A percentile compares a stretch with the other conserved stretches of the same genome.
phyloP scores from a whole-genome alignment of 2,113 vertebrate species.

The Dasyurus viverrinus region DNA sequence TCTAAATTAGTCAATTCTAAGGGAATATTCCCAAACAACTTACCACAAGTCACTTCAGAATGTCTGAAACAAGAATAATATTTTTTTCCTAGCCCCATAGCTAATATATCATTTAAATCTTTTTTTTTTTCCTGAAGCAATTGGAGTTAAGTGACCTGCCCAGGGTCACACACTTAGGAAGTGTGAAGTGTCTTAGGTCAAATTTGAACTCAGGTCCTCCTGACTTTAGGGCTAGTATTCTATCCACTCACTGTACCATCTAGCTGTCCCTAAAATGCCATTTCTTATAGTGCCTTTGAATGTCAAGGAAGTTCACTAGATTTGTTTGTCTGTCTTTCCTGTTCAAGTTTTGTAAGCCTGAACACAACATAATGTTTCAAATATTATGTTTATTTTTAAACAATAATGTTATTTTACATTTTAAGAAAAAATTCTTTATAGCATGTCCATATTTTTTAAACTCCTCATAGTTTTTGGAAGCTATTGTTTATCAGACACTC shows the following conservation, averaged over 20 bases:
- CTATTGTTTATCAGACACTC: neutral
- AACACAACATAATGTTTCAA: slow-evolving; percentile 5
- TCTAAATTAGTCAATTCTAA: neutral
- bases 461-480: slow-evolving; percentile 15
- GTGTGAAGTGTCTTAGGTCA: too few species aligned
- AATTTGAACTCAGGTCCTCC: too few species aligned
- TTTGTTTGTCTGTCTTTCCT: neutral
- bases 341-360: slow-evolving; percentile 1
- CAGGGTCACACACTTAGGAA: too few species aligned
- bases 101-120: slow-evolving; percentile 16
- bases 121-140: too few species aligned
- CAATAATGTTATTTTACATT: neutral
- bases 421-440: neutral
- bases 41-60: slow-evolving; percentile 24
- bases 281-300: slow-evolving; percentile 9
- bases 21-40: neutral
- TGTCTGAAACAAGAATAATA: neutral
- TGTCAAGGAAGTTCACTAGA: neutral
- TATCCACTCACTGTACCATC: too few species aligned
- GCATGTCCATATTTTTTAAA: neutral
- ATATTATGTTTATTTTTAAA: too few species aligned
- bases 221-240: too few species aligned
- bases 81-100: neutral
- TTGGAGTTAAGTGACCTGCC: too few species aligned
- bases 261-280: neutral